Evolutionary conservation across 2,797 vertebrate species (phyloP), one percentile per base, ranked within the genome.

Genomic region (Gobio occitaniae): DNA sequence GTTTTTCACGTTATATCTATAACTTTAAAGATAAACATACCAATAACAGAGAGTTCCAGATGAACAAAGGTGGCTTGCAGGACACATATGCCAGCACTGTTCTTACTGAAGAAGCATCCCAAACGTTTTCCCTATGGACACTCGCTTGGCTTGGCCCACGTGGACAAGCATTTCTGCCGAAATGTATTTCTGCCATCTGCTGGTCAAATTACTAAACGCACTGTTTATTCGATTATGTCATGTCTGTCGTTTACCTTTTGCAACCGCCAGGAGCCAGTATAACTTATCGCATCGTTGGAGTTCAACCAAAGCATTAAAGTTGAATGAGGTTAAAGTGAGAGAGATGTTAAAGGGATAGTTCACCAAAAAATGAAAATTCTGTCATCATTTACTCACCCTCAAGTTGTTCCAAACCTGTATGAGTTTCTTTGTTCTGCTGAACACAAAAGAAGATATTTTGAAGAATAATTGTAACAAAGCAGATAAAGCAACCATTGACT

Each of bases 11-110:
- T 25, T 72, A 17, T 50, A 29, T 74, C 15, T 52, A 52, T 17
- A 3, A 17, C 44, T 50, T 25, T 29, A 9, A 25, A 71, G 36
- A 63, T 48, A 9, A 17, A 88, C 93, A 89, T 78, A 95, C 94
- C 94, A 71, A 95, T 94, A 72, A 95, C 94, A 2, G 94, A 94
- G 54, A 94, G 93, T 38, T 95, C 95, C 86, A 96, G 92, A 89
- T 96, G 94, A 47, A 95, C 93, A 87, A 95, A 94, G 86, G 94
- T 92, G 0, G 93, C 93, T 44, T 94, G 90, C 41, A 93, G 94
- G 25, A 96, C 94, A 0, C 95, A 94, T 82, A 95, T 95, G n/a
- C 91, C 91, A 9, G 93, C 87, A 15, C 94, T 93, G 0, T 95
- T 95, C 50, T 44, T 94, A 32, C 32, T 32, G 32, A 32, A 32